A percentile compares a stretch with the other conserved stretches of the same genome.
These are phyloP conservation scores for Pedionomus torquatus DNA, from an alignment of 2,113 vertebrate genomes.

Conservation along the genomic window DNA sequence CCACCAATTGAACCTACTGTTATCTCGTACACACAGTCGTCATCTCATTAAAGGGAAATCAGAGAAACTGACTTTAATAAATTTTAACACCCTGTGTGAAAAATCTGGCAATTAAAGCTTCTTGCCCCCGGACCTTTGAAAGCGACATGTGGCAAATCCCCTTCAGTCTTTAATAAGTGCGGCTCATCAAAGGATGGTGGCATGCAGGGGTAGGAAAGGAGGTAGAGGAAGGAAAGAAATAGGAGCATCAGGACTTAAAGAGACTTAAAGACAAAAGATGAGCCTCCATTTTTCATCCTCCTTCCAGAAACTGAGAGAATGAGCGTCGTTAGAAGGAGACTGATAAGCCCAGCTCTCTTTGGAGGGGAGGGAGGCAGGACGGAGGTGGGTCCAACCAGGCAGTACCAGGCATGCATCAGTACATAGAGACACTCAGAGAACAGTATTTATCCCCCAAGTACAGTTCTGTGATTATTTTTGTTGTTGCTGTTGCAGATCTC, in stretches of 20 bases:
- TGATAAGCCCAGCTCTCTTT: neutral
- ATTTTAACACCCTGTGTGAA: slow-evolving; percentile 83
- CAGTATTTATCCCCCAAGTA: neutral
- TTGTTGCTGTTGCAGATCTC: neutral
- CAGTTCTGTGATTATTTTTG: neutral
- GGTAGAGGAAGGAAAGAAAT: neutral
- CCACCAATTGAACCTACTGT: slow-evolving; percentile 76
- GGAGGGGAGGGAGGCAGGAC: neutral
- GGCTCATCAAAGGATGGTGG: slow-evolving; percentile 16
- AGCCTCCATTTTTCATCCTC: neutral
- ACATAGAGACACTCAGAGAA: neutral
- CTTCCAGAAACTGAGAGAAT: neutral
- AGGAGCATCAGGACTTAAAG: neutral
- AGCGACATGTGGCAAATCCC: slow-evolving; percentile 71
- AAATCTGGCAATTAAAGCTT: slow-evolving; percentile 82
- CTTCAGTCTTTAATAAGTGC: slow-evolving; percentile 31
- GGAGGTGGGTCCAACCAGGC: neutral
- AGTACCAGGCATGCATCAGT: neutral
- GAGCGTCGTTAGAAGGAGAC: neutral
- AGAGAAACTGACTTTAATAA: slow-evolving; percentile 90
- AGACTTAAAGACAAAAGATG: neutral
- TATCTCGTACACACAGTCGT: slow-evolving; percentile 86
- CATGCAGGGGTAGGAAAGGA: neutral
- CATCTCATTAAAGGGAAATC: slow-evolving; percentile 93
- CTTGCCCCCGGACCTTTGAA: slow-evolving; percentile 67